phyloP scores from a whole-genome alignment of 2,888 invertebrate species.

The Trissolcus japonicus region DNA sequence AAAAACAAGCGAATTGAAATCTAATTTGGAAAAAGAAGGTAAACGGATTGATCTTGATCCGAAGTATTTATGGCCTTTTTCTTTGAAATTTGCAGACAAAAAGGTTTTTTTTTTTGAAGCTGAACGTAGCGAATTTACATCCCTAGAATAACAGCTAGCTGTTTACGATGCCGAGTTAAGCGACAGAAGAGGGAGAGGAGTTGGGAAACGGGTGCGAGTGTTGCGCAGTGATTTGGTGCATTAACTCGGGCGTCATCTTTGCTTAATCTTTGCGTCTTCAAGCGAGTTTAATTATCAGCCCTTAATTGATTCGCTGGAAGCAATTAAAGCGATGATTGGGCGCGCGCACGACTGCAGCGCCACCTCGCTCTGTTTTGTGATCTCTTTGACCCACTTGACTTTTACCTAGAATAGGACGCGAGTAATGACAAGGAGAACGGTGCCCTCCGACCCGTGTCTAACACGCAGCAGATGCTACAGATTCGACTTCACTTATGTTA shows the following conservation, averaged over 20 bases:
- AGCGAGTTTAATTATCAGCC: constrained; percentile 67
- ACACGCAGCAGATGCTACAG: constrained; percentile 75
- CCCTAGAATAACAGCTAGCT: constrained; percentile 69
- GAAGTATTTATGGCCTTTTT: no score
- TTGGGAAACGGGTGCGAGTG: constrained; percentile 4
- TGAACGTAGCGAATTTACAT: constrained; percentile 57
- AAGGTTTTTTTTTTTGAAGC: constrained; percentile 34
- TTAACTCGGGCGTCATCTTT: constrained; percentile 74
- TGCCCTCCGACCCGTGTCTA: constrained; percentile 76
- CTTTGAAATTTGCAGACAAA: constrained; percentile 15
- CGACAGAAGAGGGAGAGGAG: constrained; percentile 16
- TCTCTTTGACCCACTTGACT: constrained; percentile 74
- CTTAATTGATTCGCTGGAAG: constrained; percentile 67
- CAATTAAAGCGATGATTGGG: constrained; percentile 21
- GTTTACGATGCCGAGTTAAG: constrained; percentile 68
- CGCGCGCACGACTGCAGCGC: not conserved
- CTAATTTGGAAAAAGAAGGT: not conserved
- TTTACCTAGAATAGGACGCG: constrained; percentile 65
- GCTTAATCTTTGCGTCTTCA: constrained; percentile 68
- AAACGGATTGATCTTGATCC: no score
- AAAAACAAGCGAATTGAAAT: no score
- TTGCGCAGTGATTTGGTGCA: constrained; percentile 45
- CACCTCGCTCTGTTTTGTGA: constrained; percentile 26
- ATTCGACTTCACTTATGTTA: constrained; percentile 55
- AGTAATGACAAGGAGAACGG: constrained; percentile 70